A percentile compares a stretch with the other conserved stretches of the same genome.
These are phyloP conservation scores for Metallyticus violacea DNA, from an alignment of 2,888 invertebrate genomes.

Conservation along the genomic window DNA sequence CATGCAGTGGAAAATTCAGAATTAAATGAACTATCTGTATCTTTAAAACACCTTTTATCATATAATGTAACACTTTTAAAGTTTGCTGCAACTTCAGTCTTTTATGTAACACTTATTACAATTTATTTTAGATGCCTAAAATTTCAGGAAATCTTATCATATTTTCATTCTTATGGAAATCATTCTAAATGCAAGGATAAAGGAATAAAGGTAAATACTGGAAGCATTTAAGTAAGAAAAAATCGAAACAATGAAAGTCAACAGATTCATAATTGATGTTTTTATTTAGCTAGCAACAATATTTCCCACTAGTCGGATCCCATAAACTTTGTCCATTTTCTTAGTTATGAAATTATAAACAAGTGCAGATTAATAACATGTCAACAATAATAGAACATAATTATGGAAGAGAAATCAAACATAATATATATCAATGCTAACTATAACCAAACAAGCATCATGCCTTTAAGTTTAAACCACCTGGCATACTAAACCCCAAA, in stretches of 20 bases:
- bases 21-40: too few species aligned
- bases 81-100: neutral
- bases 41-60: too few species aligned
- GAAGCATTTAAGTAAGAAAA: neutral
- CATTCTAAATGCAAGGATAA: neutral
- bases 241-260: neutral
- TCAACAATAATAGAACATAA: neutral
- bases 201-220: neutral
- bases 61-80: neutral
- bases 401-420: neutral
- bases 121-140: too few species aligned
- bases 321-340: constrained; percentile 33
- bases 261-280: constrained; percentile 27
- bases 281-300: constrained; percentile 36
- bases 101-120: neutral
- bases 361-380: neutral
- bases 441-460: neutral
- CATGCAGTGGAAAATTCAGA: too few species aligned
- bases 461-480: neutral
- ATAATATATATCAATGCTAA: neutral
- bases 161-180: too few species aligned
- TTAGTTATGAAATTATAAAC: neutral
- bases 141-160: too few species aligned
- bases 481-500: neutral
- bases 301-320: constrained; percentile 35